phyloP scores from a whole-genome alignment of 1,140 invertebrate species.

The Drosophila micromelanica region DNA sequence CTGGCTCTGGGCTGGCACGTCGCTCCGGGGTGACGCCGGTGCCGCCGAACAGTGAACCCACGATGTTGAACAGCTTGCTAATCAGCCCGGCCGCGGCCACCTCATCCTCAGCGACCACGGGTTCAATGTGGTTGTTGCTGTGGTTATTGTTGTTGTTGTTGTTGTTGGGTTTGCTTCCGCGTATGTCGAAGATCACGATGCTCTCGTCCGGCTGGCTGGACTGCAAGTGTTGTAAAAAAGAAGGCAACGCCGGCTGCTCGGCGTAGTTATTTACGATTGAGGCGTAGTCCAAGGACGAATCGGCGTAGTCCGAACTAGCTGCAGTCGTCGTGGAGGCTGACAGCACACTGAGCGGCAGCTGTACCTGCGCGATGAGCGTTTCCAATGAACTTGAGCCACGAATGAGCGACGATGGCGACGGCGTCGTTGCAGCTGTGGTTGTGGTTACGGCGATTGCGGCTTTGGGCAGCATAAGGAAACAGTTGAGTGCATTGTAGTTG shows the following conservation, averaged over 20 bases:
- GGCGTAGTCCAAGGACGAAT: slow-evolving; percentile 59
- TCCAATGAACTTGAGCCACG: slow-evolving; percentile 78
- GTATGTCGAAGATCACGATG: slow-evolving; percentile 76
- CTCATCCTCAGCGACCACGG: slow-evolving; percentile 30
- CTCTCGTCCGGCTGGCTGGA: slow-evolving; percentile 63
- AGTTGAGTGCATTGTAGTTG: slow-evolving; percentile 76
- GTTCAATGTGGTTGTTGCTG: not conserved
- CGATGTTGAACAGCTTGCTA: slow-evolving; percentile 68
- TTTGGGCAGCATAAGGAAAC: slow-evolving; percentile 76
- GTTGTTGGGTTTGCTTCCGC: slow-evolving; percentile 46
- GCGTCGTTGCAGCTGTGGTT: slow-evolving; percentile 25
- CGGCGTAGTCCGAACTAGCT: slow-evolving; percentile 61
- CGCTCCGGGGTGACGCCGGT: slow-evolving; percentile 9
- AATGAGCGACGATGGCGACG: slow-evolving; percentile 20
- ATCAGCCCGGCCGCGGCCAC: slow-evolving; percentile 50
- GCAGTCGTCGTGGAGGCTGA: slow-evolving; percentile 59
- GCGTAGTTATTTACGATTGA: slow-evolving; percentile 55
- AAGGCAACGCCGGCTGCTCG: slow-evolving; percentile 30
- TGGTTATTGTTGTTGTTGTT: not conserved
- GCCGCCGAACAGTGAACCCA: slow-evolving; percentile 69
- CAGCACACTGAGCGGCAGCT: slow-evolving; percentile 43
- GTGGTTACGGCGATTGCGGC: slow-evolving; percentile 44
- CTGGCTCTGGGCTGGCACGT: slow-evolving; percentile 2
- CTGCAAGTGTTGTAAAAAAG: slow-evolving; percentile 63
- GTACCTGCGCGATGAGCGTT: slow-evolving; percentile 51